Evolutionary conservation across 2,797 vertebrate species (phyloP).

Genomic region (Paguma larvata): DNA sequence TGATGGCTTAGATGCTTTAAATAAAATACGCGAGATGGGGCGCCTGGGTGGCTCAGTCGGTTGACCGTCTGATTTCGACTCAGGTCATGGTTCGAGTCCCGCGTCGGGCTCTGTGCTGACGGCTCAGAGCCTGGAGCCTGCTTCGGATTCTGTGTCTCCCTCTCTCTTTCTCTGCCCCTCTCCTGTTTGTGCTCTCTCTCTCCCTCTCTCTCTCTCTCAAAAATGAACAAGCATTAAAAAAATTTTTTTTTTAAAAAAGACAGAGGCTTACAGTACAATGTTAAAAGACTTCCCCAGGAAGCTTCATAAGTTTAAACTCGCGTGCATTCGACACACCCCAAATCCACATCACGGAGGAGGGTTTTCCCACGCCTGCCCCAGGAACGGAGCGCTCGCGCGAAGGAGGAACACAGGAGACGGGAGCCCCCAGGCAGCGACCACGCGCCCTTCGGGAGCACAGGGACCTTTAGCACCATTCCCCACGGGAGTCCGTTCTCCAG

Average conservation of each 20-base stretch:
- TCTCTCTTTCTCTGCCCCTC: too few relatives aligned
- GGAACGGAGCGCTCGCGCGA: not conserved
- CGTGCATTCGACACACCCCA: slow-evolving; percentile 5
- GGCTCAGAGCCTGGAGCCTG: too few relatives aligned
- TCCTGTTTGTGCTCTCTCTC: too few relatives aligned
- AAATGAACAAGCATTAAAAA: too few relatives aligned
- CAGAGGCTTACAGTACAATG: not conserved
- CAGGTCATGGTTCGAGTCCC: too few relatives aligned
- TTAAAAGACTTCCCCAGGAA: slow-evolving; percentile 45
- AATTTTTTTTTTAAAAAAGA: not conserved
- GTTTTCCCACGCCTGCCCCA: slow-evolving; percentile 44
- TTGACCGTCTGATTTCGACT: rapidly evolving
- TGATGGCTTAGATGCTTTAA: not conserved
- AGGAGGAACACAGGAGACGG: not conserved
- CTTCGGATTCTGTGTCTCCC: too few relatives aligned
- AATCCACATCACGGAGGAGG: not conserved
- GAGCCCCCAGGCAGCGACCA: not conserved
- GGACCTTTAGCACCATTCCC: not conserved
- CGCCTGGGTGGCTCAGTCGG: too few relatives aligned
- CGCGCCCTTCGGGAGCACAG: not conserved
- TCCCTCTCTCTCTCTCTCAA: too few relatives aligned
- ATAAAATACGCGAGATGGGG: not conserved
- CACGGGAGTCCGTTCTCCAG: too few relatives aligned
- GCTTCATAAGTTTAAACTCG: slow-evolving; percentile 47
- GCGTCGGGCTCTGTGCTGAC: too few relatives aligned